phyloP scores from a whole-genome alignment of 1,140 invertebrate genomes.

The Drosophila bipectinata region DNA sequence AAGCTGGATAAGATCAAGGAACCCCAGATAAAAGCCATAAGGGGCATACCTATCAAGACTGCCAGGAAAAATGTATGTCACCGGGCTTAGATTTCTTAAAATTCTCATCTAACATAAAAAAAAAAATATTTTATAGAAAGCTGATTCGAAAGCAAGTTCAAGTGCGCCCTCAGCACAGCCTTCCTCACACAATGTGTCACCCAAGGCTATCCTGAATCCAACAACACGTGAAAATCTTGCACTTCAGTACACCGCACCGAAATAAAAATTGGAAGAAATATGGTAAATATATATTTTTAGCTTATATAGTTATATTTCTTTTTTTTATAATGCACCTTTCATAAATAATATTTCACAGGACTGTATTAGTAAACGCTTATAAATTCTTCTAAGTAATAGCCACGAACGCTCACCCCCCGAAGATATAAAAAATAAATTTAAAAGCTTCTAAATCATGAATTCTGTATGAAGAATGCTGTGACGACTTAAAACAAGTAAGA shows the following conservation, averaged over 20 bases:
- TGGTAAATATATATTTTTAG: not conserved
- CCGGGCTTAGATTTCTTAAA: not conserved
- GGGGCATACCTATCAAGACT: conserved; percentile 12
- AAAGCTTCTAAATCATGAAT: not conserved
- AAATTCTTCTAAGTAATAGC: not conserved
- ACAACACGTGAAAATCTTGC: conserved; percentile 56
- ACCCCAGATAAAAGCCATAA: not conserved
- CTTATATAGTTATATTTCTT: not conserved
- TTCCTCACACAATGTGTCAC: conserved; percentile 1
- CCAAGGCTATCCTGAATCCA: conserved; percentile 41
- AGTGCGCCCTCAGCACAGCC: not conserved
- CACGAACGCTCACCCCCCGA: not conserved
- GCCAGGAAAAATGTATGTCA: conserved; percentile 29
- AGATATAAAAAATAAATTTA: not conserved
- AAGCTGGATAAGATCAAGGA: conserved; percentile 43
- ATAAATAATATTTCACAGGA: not conserved
- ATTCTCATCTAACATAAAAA: not conserved
- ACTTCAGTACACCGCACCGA: conserved; percentile 65
- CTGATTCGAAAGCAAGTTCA: conserved; percentile 8
- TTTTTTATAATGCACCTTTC: not conserved
- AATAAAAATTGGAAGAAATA: conserved; percentile 19
- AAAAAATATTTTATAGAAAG: conserved; percentile 14
- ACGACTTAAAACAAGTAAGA: not conserved
- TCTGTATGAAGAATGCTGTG: not conserved
- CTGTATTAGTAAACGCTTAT: not conserved